Base-by-base conservation (phyloP, 2,888 invertebrate genomes). In the Pyrrhia umbra region DNA sequence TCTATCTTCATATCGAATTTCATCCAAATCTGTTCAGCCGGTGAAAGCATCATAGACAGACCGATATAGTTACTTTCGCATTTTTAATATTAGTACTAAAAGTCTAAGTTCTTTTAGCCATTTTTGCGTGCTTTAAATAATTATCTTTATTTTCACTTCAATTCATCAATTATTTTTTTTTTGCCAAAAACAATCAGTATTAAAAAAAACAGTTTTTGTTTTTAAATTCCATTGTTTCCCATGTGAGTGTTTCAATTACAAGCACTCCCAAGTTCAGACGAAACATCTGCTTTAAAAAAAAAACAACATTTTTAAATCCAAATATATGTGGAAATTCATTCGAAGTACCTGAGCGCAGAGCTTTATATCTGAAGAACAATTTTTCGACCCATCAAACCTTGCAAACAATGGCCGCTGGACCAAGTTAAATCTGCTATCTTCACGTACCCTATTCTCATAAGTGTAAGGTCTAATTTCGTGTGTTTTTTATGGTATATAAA, bases 381-480 rank as follows among this genome's bases (percentile, higher is more conserved):
- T 80, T 77, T 77, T 77, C 77, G 77, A 59, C 57, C 66, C 68
- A 77, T 77, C 77, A 61, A 66, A 59, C 66, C 20, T 37, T 16
- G 30, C 62, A 79, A 79, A 77, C 80, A 77, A 77, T 64, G 51
- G 23, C 0, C 46, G 37, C n/a, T 54, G 15, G 30, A 54, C 77
- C 27, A 54, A 37, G 0, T 49, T 60, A 40, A 6, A 9, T 34
- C 2, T 18, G 0, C 52, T 4, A 1, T 40, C 4, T 1, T 0
- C 6, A 6, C 2, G 6, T 4, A 23, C 45, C 20, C 42, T 76
- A 57, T 39, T 0, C 0, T 0, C 0, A 9, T 2, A 0, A 0
- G 0, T 0, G 6, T 40, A 75, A 21, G 34, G 67, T 57, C 0
- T 0, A 25, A 23, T 54, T 57, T 62, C 0, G 20, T 2, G 42